Base-by-base conservation (phyloP, 2,797 vertebrate species). In the Urosaurus nigricauda region DNA sequence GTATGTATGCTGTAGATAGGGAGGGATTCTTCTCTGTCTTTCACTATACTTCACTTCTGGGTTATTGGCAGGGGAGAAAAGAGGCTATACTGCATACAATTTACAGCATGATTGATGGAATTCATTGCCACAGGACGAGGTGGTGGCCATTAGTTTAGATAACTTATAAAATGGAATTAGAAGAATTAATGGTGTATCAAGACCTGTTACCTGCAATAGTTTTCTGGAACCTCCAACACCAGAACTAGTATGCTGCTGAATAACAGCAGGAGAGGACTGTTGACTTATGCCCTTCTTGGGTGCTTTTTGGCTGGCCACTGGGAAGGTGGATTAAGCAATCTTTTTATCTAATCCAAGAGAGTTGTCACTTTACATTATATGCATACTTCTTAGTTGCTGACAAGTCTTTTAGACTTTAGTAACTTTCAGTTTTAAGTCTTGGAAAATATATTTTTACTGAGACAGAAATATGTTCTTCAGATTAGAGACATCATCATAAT, bases 401-500 rank as follows among this genome's bases (percentile, higher is more conserved):
- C 4, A 87, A 60, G 1, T 6, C 1, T 2, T 63, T 56, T 29
- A 87, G 82, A 80, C 40, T 8, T 16, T 37, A 86, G 17, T 78
- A 47, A 86, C 81, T 43, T 65, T 65, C 43, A 68, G 1, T 32
- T 68, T 47, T 65, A 17, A n/a, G 47, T 5, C 8, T 13, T 83
- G 32, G 35, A 9, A 53, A 71, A 65, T 68, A n/a, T 56, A 0
- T 84, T n/a, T 83, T 53, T 53, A 35, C 90, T 85, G 74, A 63
- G 35, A 26, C 37, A 60, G 11, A 79, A 88, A 84, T 80, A 32
- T 0, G 35, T 2, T n/a, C 12, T 0, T 0, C 32, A 40, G 13
- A 5, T 53, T 56, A 37, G 19, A 19, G n/a, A 71, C 4, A 43
- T 47, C 37, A 24, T 84, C 24, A 24, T 73, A 35, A 84, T 6